Base-by-base conservation (phyloP, 1,140 invertebrate species). In the Scaptodrosophila lebanonensis region DNA sequence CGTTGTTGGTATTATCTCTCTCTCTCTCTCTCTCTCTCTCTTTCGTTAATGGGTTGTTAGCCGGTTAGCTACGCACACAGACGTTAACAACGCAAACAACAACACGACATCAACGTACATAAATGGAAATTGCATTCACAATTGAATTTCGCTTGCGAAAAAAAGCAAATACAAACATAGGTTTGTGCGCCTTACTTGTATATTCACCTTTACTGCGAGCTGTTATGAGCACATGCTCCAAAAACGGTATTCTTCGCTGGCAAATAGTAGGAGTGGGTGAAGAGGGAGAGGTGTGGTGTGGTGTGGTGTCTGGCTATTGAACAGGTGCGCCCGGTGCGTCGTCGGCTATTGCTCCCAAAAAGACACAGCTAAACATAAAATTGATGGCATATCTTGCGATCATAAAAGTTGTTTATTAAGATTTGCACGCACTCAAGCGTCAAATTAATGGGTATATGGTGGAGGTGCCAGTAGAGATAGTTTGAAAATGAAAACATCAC, bases 351-450 rank as follows among this genome's bases (percentile, higher is more conserved):
- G 65, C 61, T 50, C 61, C 65, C 40, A 42, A 60, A 54, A 40
- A 35, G 25, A 33, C 30, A 52, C 42, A 66, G 38, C 22, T 17
- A 18, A 2, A 56, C 36, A 58, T 50, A 39, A 52, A 38, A 33
- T 16, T 42, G 54, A 38, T 51, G 33, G 27, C 48, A 43, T 40
- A 25, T 42, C 35, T 25, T 47, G 36, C 32, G 44, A 64, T 50
- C 44, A 59, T 60, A 64, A 64, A 64, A 59, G 39, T 67, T 64
- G 60, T 50, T 64, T 64, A 67, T 67, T 67, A 67, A 64, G 60
- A 59, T 45, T 53, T 53, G 59, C 53, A 64, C 49, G 60, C 60
- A 67, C 44, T 64, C 60, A 45, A 64, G 53, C 54, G 54, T 66
- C 45, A 66, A 62, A 51, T 66, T 62, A 59, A 59, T 54, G 65